Evolutionary conservation across 2,113 vertebrate species (phyloP), one percentile per base, ranked within the genome.

Genomic region (Cyprinus carpio): DNA sequence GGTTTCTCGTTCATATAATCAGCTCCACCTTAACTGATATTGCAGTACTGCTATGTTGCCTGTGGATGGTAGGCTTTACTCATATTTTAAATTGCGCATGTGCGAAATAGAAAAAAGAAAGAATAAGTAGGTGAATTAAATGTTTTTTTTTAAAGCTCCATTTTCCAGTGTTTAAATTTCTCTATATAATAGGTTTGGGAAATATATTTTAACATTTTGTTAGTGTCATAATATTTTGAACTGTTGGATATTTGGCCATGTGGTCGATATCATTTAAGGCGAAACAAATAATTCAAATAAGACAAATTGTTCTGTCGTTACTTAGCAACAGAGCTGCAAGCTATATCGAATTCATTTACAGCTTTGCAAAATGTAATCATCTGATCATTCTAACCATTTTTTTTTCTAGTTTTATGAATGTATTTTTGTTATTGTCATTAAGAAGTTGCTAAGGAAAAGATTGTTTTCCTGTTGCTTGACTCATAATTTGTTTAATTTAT

Each of bases 41-140:
- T 16, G 54, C 10, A 58, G 11, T 40, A 37, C 25, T 13, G 13
- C 54, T 10, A 6, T 25, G 3, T 43, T 79, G 34, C 56, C 40
- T 13, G 31, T 43, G 43, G 76, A 79, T 62, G 56, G 76, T 58
- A 79, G 56, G n/a, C 56, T 79, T 79, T 43, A 62, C 56, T 34
- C 27, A 34, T 20, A 4, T 18, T 58, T 25, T 16, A 37, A 25
- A 37, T 79, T 40, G 5, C 75, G 31, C 37, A 75, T 75, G 72
- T 49, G 72, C 40, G 6, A 25, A 40, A 72, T 40, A n/a, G 4
- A 34, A 18, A 8, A 20, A 20, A 71, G 20, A 71, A 46, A 43
- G 4, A 12, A n/a, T 25, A 8, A 16, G 16, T 31, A 40, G 18
- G 4, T 6, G 31, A 71, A 25, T 74, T 2, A 25, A 43, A 46